Evolutionary conservation across 1,140 invertebrate species (phyloP).

Genomic region (Hylaeus anthracinus): DNA sequence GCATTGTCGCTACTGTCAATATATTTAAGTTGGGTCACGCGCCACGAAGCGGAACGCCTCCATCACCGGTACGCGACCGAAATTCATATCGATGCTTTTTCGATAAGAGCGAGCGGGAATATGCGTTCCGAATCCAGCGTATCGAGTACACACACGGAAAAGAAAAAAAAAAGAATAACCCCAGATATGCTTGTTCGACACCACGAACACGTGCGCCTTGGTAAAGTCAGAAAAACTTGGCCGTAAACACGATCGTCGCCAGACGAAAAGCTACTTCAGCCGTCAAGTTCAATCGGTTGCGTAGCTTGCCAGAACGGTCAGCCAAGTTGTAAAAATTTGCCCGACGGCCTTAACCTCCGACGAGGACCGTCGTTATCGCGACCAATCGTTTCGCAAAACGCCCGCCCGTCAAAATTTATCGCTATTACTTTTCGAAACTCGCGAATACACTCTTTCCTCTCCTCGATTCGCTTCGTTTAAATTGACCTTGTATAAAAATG

Average conservation of each 20-base stretch:
- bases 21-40: constrained; percentile 36
- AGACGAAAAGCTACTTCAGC: neutral
- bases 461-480: neutral
- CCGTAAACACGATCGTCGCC: neutral
- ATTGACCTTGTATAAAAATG: neutral
- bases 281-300: constrained; percentile 67
- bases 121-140: neutral
- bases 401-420: constrained; percentile 37
- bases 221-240: too few relatives aligned
- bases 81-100: constrained; percentile 34
- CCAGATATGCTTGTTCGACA: too few relatives aligned
- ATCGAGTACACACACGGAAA: neutral
- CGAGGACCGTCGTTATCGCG: constrained; percentile 5
- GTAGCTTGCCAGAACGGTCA: constrained; percentile 64
- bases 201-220: too few relatives aligned
- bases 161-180: too few relatives aligned
- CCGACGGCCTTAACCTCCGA: constrained; percentile 63
- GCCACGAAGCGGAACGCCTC: constrained; percentile 7
- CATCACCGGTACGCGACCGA: constrained; percentile 26
- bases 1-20: neutral
- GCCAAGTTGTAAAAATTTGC: constrained; percentile 71
- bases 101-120: neutral
- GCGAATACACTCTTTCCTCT: neutral
- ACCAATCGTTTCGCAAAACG: constrained; percentile 4
- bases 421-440: constrained; percentile 42